Percentiles rank a stretch among this genome's conserved stretches.
Evolutionary conservation across 2,797 vertebrate genomes (phyloP).

Genomic region (Ptychadena robeensis): DNA sequence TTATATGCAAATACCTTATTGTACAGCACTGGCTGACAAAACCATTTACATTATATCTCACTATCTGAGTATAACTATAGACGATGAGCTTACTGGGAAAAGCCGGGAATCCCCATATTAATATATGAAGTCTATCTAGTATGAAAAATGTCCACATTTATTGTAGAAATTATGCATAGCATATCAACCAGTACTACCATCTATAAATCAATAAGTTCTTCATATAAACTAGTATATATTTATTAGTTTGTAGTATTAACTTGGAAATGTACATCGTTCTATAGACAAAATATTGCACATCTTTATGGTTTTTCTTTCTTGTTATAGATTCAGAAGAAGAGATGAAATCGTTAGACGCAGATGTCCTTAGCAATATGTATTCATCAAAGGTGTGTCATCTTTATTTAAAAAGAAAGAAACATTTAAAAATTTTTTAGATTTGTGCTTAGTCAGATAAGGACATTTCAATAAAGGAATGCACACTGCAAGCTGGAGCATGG

Average conservation of each 20-base stretch:
- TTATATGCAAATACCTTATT: neutral
- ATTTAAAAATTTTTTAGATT: neutral
- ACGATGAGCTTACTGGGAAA: neutral
- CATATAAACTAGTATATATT: neutral
- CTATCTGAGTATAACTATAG: neutral
- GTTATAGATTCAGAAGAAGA: conserved; percentile 86
- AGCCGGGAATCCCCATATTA: neutral
- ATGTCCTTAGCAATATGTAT: conserved; percentile 88
- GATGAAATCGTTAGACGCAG: conserved; percentile 84
- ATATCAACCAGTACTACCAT: neutral
- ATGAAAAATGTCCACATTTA: neutral
- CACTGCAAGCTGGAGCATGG: neutral
- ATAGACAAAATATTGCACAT: neutral
- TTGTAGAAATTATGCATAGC: neutral
- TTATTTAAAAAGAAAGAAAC: neutral
- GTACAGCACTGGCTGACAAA: neutral
- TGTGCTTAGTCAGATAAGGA: neutral
- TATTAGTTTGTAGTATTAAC: neutral
- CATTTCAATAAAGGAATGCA: neutral
- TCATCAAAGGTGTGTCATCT: conserved; percentile 85
- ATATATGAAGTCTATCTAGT: neutral
- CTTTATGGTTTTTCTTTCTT: conserved; percentile 66
- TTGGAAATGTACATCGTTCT: neutral
- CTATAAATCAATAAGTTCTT: neutral
- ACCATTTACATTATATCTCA: neutral